Percentiles rank a stretch among this genome's conserved stretches.
Evolutionary conservation across 2,113 vertebrate species (phyloP).

Genomic region (Halcyon malimbica): DNA sequence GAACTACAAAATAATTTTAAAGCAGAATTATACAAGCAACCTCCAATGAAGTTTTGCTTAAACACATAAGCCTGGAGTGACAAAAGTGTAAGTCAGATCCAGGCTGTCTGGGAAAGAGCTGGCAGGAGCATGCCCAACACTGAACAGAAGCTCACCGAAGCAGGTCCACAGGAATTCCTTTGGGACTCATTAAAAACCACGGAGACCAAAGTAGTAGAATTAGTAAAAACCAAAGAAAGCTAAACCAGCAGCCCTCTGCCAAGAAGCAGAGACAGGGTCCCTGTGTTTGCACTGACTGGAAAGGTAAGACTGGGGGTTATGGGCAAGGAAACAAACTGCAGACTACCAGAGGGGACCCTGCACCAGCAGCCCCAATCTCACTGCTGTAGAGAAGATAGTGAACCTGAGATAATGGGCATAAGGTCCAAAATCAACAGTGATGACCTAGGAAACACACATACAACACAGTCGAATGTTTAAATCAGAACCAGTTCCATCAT

Average conservation of each 20-base stretch:
- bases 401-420: neutral
- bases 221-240: neutral
- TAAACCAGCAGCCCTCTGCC: neutral
- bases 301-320: neutral
- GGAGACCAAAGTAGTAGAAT: neutral
- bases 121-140: neutral
- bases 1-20: neutral
- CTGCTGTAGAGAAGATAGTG: neutral
- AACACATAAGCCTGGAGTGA: neutral
- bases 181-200: neutral
- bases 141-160: neutral
- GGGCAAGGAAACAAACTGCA: neutral
- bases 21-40: neutral
- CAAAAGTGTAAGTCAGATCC: neutral
- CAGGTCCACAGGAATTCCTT: neutral
- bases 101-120: neutral
- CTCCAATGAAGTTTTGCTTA: neutral
- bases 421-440: neutral
- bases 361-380: neutral
- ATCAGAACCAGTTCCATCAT: neutral
- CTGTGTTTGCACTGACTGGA: neutral
- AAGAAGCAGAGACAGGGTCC: neutral
- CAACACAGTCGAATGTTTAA: neutral
- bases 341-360: neutral
- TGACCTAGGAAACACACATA: neutral